Conservation (phyloP, 2,888 invertebrate genomes). For the Dryomyza anilis region DNA sequence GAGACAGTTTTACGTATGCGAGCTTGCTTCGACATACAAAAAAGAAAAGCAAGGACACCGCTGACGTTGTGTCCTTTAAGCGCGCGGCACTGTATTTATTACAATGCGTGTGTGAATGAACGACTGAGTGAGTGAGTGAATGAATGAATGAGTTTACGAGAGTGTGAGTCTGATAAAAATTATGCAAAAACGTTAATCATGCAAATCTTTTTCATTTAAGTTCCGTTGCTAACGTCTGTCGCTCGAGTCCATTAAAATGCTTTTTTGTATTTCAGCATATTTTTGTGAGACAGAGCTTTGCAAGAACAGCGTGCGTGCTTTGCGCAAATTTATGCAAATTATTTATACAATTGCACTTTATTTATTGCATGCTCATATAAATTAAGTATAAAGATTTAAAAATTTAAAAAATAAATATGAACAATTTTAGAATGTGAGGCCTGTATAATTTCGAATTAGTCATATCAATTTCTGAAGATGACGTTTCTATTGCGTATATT, state of each 20-base stretch:
- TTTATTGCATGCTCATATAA: too few relatives aligned
- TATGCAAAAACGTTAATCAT: slow-evolving; percentile 20
- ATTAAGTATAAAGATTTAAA: too few relatives aligned
- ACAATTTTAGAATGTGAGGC: too few relatives aligned
- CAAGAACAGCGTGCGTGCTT: not conserved
- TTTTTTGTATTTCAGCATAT: not conserved
- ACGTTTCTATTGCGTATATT: too few relatives aligned
- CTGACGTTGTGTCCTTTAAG: not conserved
- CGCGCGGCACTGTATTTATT: too few relatives aligned
- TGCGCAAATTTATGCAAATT: not conserved
- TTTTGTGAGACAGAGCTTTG: not conserved
- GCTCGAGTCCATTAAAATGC: not conserved
- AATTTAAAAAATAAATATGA: too few relatives aligned
- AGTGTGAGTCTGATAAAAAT: not conserved
- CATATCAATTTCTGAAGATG: too few relatives aligned
- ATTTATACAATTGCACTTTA: too few relatives aligned
- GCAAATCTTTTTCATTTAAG: slow-evolving; percentile 14
- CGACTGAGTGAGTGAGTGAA: not conserved
- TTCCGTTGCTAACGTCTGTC: too few relatives aligned
- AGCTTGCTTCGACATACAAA: too few relatives aligned
- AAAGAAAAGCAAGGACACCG: not conserved
- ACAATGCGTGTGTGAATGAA: not conserved
- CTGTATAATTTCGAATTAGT: too few relatives aligned
- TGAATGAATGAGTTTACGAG: not conserved
- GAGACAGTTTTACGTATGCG: not conserved